Conservation (phyloP, 2,888 invertebrate genomes). For the Acrocyrtus sp. region DNA sequence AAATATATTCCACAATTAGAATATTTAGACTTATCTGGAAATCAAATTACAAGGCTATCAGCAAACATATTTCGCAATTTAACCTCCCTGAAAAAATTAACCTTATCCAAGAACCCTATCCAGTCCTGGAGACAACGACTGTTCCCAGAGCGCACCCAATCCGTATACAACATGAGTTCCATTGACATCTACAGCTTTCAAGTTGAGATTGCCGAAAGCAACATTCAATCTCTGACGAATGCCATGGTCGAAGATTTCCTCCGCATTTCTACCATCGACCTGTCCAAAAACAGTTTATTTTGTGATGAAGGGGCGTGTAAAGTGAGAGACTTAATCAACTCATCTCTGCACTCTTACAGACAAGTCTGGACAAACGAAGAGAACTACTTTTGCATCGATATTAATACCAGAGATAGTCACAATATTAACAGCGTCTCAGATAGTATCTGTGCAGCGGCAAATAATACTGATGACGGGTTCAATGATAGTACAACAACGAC, state of each 20-base stretch:
- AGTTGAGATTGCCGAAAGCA: constrained; percentile 71
- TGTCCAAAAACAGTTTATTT: not conserved
- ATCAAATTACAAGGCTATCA: constrained; percentile 69
- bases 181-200: constrained; percentile 67
- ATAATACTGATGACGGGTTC: no score
- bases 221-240: constrained; percentile 66
- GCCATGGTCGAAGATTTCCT: constrained; percentile 72
- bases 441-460: constrained; percentile 19
- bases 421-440: constrained; percentile 15
- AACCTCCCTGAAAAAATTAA: constrained; percentile 68
- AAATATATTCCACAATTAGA: constrained; percentile 65
- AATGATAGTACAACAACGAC: no score
- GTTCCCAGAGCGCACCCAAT: constrained; percentile 66
- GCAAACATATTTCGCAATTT: constrained; percentile 65
- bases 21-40: constrained; percentile 69
- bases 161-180: not conserved
- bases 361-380: constrained; percentile 3
- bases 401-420: not conserved
- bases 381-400: constrained; percentile 52
- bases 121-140: constrained; percentile 70
- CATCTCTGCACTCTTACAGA: not conserved
- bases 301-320: constrained; percentile 72
- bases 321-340: constrained; percentile 38
- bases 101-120: constrained; percentile 71
- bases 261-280: constrained; percentile 64